Evolutionary conservation across 1,140 invertebrate genomes (phyloP).

Genomic region (Hycleus cichorii): DNA sequence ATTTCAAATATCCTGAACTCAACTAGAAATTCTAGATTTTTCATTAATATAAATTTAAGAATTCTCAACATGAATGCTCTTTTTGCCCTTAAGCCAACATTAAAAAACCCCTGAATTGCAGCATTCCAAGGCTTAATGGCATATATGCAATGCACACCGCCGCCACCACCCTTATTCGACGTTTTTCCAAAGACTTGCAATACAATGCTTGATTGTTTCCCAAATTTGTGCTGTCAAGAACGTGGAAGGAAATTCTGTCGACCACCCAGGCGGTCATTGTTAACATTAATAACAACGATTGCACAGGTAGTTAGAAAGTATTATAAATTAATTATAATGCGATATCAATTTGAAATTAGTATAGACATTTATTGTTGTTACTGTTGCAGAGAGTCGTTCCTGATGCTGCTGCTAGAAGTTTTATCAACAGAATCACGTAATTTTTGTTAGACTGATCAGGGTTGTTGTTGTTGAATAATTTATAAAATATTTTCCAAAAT

Average conservation of each 20-base stretch:
- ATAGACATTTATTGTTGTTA: not conserved
- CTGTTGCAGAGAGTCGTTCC: conserved; percentile 29
- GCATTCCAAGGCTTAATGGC: conserved; percentile 51
- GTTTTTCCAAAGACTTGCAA: conserved; percentile 58
- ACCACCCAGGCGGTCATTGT: conserved; percentile 58
- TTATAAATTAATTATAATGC: too few species aligned
- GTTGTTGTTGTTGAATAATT: too few species aligned
- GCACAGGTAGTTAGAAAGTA: conserved; percentile 26
- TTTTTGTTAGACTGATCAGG: conserved; percentile 1
- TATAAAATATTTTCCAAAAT: too few species aligned
- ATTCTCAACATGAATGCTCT: too few species aligned
- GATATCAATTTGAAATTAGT: too few species aligned
- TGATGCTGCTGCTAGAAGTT: conserved; percentile 23
- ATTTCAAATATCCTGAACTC: too few species aligned
- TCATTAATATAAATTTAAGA: too few species aligned
- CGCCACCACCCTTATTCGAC: conserved; percentile 55
- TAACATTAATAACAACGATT: conserved; percentile 52
- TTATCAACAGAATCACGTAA: conserved; percentile 25
- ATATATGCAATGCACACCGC: conserved; percentile 63
- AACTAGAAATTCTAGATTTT: too few species aligned
- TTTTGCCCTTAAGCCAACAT: too few species aligned
- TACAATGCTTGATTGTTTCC: conserved; percentile 62
- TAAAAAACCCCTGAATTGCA: conserved; percentile 30
- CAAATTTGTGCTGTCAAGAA: conserved; percentile 68
- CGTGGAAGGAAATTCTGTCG: conserved; percentile 56